phyloP scores from a whole-genome alignment of 2,113 vertebrate species.

The Falco punctatus region DNA sequence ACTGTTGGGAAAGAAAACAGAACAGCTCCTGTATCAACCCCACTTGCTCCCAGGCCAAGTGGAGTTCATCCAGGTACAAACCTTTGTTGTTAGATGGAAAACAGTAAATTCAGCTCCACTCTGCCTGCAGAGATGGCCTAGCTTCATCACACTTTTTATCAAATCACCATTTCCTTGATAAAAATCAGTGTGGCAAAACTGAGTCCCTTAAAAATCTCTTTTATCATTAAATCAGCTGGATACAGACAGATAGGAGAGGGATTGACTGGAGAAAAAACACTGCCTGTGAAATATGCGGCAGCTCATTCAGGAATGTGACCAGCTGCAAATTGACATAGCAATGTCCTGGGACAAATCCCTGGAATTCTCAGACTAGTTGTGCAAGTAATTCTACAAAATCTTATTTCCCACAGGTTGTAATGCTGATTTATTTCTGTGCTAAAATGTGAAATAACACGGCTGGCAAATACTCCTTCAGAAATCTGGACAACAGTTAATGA shows the following conservation, averaged over 20 bases:
- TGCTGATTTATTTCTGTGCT: slow-evolving; percentile 55
- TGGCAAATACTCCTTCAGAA: slow-evolving; percentile 3
- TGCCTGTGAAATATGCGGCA: not conserved
- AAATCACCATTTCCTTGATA: not conserved
- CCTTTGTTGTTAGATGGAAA: not conserved
- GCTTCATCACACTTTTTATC: not conserved
- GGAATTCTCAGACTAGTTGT: slow-evolving; percentile 27
- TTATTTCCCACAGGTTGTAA: slow-evolving; percentile 43
- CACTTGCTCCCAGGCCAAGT: not conserved
- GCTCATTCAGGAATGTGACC: not conserved
- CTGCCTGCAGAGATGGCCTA: not conserved
- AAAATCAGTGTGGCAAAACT: not conserved
- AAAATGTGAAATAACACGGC: slow-evolving; percentile 19
- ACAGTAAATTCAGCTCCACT: not conserved
- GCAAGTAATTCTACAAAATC: slow-evolving; percentile 22
- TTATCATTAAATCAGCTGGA: not conserved
- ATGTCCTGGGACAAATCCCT: slow-evolving; percentile 17
- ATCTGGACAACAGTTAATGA: slow-evolving; percentile 57
- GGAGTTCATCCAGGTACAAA: not conserved
- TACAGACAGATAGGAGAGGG: not conserved
- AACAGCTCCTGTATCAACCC: not conserved
- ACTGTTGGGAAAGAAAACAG: not conserved
- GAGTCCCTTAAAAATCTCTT: not conserved
- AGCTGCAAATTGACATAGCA: slow-evolving; percentile 25
- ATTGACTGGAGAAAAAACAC: not conserved